These are phyloP conservation scores for Drosophila miranda DNA, from an alignment of 1,140 invertebrate species.

Conservation along the genomic window DNA sequence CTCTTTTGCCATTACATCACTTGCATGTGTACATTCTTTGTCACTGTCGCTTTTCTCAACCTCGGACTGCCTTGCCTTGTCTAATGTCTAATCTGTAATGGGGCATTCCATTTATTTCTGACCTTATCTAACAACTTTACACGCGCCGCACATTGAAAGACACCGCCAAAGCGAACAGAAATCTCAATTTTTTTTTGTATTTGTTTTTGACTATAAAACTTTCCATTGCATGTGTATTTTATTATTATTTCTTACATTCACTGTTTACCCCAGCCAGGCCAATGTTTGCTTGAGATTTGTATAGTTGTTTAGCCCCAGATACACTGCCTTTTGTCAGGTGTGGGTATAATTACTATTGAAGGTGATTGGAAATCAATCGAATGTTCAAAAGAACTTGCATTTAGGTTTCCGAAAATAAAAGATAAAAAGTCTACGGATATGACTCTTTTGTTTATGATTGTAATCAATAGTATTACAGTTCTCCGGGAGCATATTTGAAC, in stretches of 20 bases:
- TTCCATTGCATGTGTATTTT: constrained; percentile 52
- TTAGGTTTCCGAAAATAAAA: no score
- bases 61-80: no score
- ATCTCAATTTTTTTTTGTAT: constrained; percentile 19
- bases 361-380: not conserved
- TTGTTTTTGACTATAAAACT: constrained; percentile 32
- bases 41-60: no score
- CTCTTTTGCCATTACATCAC: constrained; percentile 23
- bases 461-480: no score
- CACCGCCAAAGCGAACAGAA: constrained; percentile 22
- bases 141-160: constrained; percentile 51
- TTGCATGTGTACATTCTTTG: not conserved
- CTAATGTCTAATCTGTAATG: constrained; percentile 31
- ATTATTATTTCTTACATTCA: constrained; percentile 39
- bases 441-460: no score
- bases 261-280: constrained; percentile 31
- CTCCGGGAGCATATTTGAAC: no score
- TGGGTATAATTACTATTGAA: constrained; percentile 6
- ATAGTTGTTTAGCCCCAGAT: constrained; percentile 17
- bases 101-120: constrained; percentile 31
- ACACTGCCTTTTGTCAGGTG: not conserved
- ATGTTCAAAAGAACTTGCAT: not conserved
- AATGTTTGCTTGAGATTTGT: constrained; percentile 37
- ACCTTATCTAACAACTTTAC: constrained; percentile 61
- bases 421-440: no score